phyloP scores from a whole-genome alignment of 92 coral and sea anemone species.

The Micromussa lordhowensis region DNA sequence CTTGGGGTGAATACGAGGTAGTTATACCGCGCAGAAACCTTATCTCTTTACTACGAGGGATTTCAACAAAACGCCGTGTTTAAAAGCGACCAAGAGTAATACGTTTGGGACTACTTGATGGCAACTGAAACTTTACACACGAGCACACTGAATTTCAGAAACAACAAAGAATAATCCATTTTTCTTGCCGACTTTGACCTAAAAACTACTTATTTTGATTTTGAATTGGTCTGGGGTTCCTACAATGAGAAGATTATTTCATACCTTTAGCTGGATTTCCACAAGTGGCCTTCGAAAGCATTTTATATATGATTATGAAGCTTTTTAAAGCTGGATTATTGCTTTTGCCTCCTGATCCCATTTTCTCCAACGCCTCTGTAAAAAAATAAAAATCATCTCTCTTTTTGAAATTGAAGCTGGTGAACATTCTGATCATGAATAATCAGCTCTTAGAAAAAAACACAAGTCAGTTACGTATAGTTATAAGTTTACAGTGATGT shows the following conservation, averaged over 20 bases:
- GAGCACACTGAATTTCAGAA: too few relatives aligned
- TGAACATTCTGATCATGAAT: too few relatives aligned
- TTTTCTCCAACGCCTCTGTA: not conserved
- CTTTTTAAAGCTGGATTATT: not conserved
- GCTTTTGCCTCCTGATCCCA: not conserved
- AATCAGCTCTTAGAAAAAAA: not conserved
- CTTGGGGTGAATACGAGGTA: not conserved
- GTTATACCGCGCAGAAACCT: too few relatives aligned
- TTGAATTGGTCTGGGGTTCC: not conserved
- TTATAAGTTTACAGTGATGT: too few relatives aligned
- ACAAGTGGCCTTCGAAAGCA: not conserved
- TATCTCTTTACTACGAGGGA: too few relatives aligned
- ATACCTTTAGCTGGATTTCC: conserved; percentile 24
- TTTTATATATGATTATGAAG: not conserved
- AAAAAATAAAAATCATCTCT: not conserved
- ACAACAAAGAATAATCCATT: too few relatives aligned
- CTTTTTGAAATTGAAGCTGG: not conserved
- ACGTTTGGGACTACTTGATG: too few relatives aligned
- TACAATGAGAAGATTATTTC: not conserved
- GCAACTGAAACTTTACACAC: too few relatives aligned
- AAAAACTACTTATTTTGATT: too few relatives aligned
- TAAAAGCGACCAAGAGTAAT: too few relatives aligned
- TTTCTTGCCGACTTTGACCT: not conserved
- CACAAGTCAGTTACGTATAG: too few relatives aligned
- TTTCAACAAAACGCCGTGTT: too few relatives aligned